Base-by-base conservation (phyloP, 2,888 invertebrate species). In the Frankliniella intonsa region DNA sequence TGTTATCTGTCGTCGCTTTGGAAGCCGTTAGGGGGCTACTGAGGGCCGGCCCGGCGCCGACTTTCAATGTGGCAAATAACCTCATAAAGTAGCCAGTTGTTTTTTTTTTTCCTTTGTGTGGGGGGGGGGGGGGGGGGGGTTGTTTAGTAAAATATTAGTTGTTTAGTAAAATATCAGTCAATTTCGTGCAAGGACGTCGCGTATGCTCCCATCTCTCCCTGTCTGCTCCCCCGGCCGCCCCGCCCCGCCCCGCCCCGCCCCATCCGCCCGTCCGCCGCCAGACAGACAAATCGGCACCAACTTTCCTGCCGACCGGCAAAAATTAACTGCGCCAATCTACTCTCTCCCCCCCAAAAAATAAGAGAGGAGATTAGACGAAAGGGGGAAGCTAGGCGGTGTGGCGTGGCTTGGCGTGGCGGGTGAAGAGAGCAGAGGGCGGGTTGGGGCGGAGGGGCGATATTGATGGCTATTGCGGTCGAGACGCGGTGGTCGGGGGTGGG, bases 211-310 rank as follows among this genome's bases (percentile, higher is more conserved):
- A 3, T 8, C 55, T 17, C 55, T 55, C 55, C 17, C 55, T 8
- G 7, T 2, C 55, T 17, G 19, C 17, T 14, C 17, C 7, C 62
- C 17, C 17, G 14, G 0, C 17, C 14, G 0, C 62, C 0, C 17
- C 62, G 19, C 14, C 62, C 62, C 17, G 17, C 62, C 62, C 62
- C 0, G 7, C 62, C 62, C 62, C 17, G 7, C 62, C 14, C 62
- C 62, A 10, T 62, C 62, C 62, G 62, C 22, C 69, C 25, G 69
- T 25, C 69, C 14, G n/a, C 22, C 69, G 25, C 69, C 69, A 76
- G 69, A 76, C 69, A 76, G 69, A 76, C 69, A 76, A 76, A 76
- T 76, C 69, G 69, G 69, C 69, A 76, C 69, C 69, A 76, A 76
- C 69, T 76, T 76, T 76, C 69, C 69, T 76, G 69, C 69, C 69